Percentiles rank a stretch among this genome's conserved stretches.
These are phyloP conservation scores for Oryzias curvinotus DNA, from an alignment of 2,113 vertebrate species.

Conservation along the genomic window DNA sequence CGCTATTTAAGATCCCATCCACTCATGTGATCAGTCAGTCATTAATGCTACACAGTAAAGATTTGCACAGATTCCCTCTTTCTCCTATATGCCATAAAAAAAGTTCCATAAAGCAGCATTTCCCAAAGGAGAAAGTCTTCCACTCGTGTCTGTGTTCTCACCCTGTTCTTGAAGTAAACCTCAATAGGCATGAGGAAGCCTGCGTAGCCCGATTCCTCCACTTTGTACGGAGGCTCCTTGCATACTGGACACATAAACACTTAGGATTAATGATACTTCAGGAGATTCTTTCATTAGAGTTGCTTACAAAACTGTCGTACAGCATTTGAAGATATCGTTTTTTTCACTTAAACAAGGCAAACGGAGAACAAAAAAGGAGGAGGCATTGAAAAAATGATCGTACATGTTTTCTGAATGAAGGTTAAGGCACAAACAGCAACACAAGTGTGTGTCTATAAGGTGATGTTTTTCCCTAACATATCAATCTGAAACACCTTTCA, in stretches of 20 bases:
- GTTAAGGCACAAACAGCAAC: too few relatives aligned
- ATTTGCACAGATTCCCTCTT: too few relatives aligned
- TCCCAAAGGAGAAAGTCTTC: not conserved
- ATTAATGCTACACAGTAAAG: too few relatives aligned
- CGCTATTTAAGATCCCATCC: too few relatives aligned
- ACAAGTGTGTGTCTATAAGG: too few relatives aligned
- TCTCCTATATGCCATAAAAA: not conserved
- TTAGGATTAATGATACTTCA: not conserved
- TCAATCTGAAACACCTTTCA: too few relatives aligned
- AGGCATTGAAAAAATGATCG: too few relatives aligned
- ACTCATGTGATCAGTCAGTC: too few relatives aligned
- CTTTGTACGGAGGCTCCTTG: conserved; percentile 98
- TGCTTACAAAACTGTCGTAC: not conserved
- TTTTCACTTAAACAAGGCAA: too few relatives aligned
- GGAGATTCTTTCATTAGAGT: not conserved
- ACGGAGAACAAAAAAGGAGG: too few relatives aligned
- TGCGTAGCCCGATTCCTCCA: conserved; percentile 97
- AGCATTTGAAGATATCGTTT: not conserved
- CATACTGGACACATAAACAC: conserved; percentile 81
- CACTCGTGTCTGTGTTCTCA: conserved; percentile 49
- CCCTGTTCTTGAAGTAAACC: conserved; percentile 99
- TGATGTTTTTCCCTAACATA: too few relatives aligned
- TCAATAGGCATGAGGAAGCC: conserved; percentile 99
- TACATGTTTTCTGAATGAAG: too few relatives aligned
- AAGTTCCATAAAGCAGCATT: not conserved